Base-by-base conservation (phyloP, 2,113 vertebrate species). In the Danionella cerebrum region DNA sequence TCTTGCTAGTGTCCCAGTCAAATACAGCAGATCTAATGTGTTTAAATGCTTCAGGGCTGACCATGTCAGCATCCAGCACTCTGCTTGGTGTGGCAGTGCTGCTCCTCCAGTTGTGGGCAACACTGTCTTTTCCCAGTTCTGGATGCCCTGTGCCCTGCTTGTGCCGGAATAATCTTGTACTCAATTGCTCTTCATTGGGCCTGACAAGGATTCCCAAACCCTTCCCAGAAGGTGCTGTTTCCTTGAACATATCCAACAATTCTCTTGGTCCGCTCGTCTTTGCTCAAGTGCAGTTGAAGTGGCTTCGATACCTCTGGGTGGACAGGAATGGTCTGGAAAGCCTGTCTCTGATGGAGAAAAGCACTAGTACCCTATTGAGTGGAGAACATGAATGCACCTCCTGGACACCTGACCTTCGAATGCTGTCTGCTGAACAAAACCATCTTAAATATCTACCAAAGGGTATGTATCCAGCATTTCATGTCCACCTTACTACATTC, bases 341-440 rank as follows among this genome's bases (percentile, higher is more conserved):
- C 41, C 58, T 90, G 71, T 85, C 85, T 4, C 71, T 90, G 24
- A 88, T 86, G 42, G 24, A n/a, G 24, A 11, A 11, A 11, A 18
- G 41, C 39, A 53, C 65, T 29, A 54, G 66, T 66, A 67, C 67
- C 13, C 50, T 41, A 73, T 66, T 35, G 14, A 41, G 62, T 42
- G 41, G 35, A 29, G 21, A 38, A 21, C 1, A 0, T 18, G 48
- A 74, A 19, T 89, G 88, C 68, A 65, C 53, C 4, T 72, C 80
- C 2, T 90, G 89, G 88, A 86, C 83, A 71, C 85, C 88, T 51
- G 11, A 74, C 75, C 80, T 90, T 47, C 80, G 83, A 77, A 73
- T 85, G 59, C 64, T 95, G 21, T 88, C 85, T 75, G 69, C 82
- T 64, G 87, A 89, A 71, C 85, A 84, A 81, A 95, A 96, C 78